Conservation (phyloP, 2,797 vertebrate genomes). For the Micromesistius poutassou region DNA sequence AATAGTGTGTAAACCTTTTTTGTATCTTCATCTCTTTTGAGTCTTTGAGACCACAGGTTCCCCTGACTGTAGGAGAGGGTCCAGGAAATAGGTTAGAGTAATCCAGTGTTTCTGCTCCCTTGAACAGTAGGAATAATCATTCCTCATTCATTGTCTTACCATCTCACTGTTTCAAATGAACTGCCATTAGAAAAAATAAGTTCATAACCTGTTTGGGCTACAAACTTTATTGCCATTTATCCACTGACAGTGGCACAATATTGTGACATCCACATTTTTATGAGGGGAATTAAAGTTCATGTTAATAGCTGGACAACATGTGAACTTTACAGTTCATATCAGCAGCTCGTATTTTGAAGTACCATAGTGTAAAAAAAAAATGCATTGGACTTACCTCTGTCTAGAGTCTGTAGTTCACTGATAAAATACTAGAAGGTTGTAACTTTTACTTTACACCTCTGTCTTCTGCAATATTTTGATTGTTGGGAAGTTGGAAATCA, state of each 20-base stretch:
- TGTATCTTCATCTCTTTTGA: slow-evolving; percentile 24
- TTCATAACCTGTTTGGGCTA: slow-evolving; percentile 11
- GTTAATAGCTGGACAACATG: slow-evolving; percentile 46
- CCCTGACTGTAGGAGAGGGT: neutral
- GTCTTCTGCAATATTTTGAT: neutral
- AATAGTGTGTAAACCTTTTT: slow-evolving; percentile 45
- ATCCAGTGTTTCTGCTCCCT: slow-evolving; percentile 11
- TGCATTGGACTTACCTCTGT: neutral
- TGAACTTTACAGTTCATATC: slow-evolving; percentile 68
- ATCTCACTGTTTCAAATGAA: neutral
- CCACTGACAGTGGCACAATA: slow-evolving; percentile 28
- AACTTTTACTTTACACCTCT: neutral
- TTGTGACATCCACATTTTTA: slow-evolving; percentile 2
- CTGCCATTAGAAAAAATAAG: neutral
- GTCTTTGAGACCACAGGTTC: neutral
- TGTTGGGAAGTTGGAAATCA: slow-evolving; percentile 33
- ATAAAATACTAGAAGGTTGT: neutral
- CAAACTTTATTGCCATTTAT: slow-evolving; percentile 32
- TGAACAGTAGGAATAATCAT: slow-evolving; percentile 10
- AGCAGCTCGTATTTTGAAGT: slow-evolving; percentile 48
- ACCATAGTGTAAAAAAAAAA: slow-evolving; percentile 25
- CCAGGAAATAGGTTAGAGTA: neutral
- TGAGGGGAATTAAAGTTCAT: slow-evolving; percentile 39
- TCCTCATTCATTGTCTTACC: neutral
- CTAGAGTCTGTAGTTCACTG: neutral